These are phyloP conservation scores for Caerostris extrusa DNA, from an alignment of 1,140 invertebrate species.

Conservation along the genomic window DNA sequence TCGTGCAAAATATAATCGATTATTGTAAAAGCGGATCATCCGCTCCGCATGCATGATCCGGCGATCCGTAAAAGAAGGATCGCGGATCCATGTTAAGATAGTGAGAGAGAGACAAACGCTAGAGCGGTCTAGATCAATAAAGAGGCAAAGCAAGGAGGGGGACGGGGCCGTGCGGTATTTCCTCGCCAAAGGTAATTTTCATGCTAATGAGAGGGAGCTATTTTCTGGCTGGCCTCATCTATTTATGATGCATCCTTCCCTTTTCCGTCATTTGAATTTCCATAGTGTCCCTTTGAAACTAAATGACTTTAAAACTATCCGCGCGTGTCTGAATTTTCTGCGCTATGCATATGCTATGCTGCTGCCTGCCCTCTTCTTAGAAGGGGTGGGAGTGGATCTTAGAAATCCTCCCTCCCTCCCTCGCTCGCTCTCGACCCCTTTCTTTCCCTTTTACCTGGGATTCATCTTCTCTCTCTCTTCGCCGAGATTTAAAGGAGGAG, in stretches of 20 bases:
- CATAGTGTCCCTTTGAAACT: slow-evolving; percentile 71
- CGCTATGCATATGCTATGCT: slow-evolving; percentile 52
- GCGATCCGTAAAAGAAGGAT: slow-evolving; percentile 47
- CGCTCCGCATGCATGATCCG: not conserved
- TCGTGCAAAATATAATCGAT: slow-evolving; percentile 21
- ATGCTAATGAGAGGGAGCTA: slow-evolving; percentile 75
- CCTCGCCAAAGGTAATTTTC: slow-evolving; percentile 73
- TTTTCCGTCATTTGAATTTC: slow-evolving; percentile 74
- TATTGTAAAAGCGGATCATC: slow-evolving; percentile 47
- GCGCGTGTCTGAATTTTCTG: slow-evolving; percentile 54
- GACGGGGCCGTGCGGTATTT: slow-evolving; percentile 25
- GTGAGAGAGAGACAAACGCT: not conserved
- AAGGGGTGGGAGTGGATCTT: not conserved
- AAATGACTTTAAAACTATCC: slow-evolving; percentile 77
- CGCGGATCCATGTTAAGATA: slow-evolving; percentile 46
- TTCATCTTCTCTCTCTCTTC: slow-evolving; percentile 40
- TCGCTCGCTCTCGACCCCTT: not conserved
- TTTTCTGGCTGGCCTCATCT: slow-evolving; percentile 74
- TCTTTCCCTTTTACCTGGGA: slow-evolving; percentile 41
- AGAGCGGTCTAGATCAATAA: slow-evolving; percentile 53
- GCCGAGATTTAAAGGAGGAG: slow-evolving; percentile 37
- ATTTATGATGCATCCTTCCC: slow-evolving; percentile 74
- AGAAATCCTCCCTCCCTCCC: slow-evolving; percentile 36
- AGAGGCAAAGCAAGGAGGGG: not conserved
- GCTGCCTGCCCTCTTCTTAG: not conserved